phyloP scores from a whole-genome alignment of 2,113 vertebrate species.

The Tragelaphus imberbis region DNA sequence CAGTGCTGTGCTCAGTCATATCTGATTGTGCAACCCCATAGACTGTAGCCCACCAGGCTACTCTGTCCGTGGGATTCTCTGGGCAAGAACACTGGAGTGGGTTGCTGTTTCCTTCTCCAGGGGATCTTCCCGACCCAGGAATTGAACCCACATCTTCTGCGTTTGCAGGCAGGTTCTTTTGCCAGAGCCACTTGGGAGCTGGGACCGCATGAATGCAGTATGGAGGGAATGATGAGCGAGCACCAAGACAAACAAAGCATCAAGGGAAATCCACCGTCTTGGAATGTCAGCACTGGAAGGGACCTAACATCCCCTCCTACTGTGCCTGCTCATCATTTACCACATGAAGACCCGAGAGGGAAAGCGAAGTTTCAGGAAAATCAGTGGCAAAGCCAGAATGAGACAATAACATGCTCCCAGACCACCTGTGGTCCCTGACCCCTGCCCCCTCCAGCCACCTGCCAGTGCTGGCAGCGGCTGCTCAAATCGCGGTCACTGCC shows the following conservation, averaged over 20 bases:
- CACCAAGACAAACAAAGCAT: rapidly evolving
- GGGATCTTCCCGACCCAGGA: background rate
- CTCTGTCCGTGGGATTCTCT: background rate
- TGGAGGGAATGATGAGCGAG: rapidly evolving
- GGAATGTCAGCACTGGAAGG: background rate
- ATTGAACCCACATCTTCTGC: background rate
- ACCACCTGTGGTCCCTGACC: background rate
- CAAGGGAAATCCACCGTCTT: background rate
- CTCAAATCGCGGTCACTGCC: background rate
- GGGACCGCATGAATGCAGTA: background rate
- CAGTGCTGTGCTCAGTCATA: background rate
- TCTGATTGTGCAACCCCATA: background rate
- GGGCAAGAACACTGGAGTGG: background rate
- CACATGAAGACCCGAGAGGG: too few relatives aligned
- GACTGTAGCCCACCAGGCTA: background rate
- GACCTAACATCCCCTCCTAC: background rate
- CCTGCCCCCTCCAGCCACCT: background rate
- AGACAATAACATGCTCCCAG: background rate
- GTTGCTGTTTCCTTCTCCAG: background rate
- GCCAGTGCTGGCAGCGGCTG: background rate
- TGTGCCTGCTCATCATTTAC: background rate
- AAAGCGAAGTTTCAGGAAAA: background rate
- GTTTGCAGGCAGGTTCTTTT: background rate
- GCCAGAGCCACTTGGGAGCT: background rate
- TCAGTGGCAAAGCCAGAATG: background rate